Conservation (phyloP, 2,797 vertebrate species). For the Galagoides demidoff region DNA sequence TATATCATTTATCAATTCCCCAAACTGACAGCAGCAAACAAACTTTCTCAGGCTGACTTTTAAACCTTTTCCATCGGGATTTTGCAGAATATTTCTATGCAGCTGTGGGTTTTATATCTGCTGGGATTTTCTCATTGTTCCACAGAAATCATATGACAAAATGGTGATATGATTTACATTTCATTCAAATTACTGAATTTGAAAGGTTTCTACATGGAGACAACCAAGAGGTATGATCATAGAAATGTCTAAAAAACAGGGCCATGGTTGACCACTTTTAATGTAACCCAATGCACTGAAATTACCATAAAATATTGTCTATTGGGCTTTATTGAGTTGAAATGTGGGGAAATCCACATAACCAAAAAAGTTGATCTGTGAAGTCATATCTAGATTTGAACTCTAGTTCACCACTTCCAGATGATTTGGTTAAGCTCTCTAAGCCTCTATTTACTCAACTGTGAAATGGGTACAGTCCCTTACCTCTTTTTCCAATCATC, state of each 20-base stretch:
- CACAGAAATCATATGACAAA: conserved; percentile 50
- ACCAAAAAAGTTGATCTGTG: not conserved
- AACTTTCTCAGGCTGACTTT: not conserved
- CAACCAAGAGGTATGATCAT: not conserved
- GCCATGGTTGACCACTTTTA: not conserved
- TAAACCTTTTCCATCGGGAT: not conserved
- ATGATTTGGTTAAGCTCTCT: not conserved
- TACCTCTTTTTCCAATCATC: not conserved
- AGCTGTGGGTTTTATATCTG: conserved; percentile 68
- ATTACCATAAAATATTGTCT: conserved; percentile 16
- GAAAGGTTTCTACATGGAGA: not conserved
- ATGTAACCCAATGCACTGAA: not conserved
- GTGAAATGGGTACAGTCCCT: not conserved
- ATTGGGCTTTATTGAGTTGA: conserved; percentile 19
- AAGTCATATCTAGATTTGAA: not conserved
- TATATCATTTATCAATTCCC: not conserved
- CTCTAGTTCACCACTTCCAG: not conserved
- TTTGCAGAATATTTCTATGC: not conserved
- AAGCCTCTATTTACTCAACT: not conserved
- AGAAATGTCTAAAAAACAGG: conserved; percentile 34
- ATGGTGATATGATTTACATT: not conserved
- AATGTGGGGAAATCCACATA: not conserved
- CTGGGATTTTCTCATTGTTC: conserved; percentile 74
- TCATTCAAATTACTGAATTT: not conserved
- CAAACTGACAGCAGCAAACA: not conserved